phyloP scores from a whole-genome alignment of 2,888 invertebrate species.

The Microdon myrmicae region DNA sequence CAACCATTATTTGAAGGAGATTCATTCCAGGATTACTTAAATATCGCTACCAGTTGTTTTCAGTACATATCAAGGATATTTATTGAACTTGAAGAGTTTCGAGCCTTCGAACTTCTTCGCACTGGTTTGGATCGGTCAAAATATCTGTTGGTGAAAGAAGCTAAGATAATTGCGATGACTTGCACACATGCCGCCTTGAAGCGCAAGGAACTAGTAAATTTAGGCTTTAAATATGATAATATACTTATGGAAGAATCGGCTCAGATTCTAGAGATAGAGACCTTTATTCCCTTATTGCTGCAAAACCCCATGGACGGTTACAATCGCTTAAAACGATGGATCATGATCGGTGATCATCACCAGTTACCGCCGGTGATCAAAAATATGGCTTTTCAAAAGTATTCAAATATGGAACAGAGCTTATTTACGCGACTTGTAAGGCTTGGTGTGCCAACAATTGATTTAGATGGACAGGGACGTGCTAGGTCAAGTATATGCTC shows the following conservation, averaged over 20 bases:
- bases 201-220: conserved; percentile 92
- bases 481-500: conserved; percentile 89
- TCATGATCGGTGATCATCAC: conserved; percentile 99
- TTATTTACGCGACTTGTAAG: conserved; percentile 96
- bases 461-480: conserved; percentile 97
- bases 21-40: conserved; percentile 83
- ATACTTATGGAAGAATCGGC: conserved; percentile 99
- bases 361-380: conserved; percentile 99
- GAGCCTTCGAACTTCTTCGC: conserved; percentile 95
- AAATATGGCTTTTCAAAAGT: conserved; percentile 99
- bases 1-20: conserved; percentile 89
- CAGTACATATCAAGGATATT: conserved; percentile 95
- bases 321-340: conserved; percentile 96
- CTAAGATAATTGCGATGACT: conserved; percentile 99
- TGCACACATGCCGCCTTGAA: conserved; percentile 99
- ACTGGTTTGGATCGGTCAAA: conserved; percentile 96
- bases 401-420: conserved; percentile 99
- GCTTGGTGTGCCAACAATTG: conserved; percentile 95
- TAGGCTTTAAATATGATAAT: conserved; percentile 97
- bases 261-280: conserved; percentile 99
- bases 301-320: conserved; percentile 98
- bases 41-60: conserved; percentile 92
- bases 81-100: conserved; percentile 95
- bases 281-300: conserved; percentile 97
- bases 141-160: conserved; percentile 96